Base-by-base conservation (phyloP, 2,888 invertebrate species). In the Elegia similella region DNA sequence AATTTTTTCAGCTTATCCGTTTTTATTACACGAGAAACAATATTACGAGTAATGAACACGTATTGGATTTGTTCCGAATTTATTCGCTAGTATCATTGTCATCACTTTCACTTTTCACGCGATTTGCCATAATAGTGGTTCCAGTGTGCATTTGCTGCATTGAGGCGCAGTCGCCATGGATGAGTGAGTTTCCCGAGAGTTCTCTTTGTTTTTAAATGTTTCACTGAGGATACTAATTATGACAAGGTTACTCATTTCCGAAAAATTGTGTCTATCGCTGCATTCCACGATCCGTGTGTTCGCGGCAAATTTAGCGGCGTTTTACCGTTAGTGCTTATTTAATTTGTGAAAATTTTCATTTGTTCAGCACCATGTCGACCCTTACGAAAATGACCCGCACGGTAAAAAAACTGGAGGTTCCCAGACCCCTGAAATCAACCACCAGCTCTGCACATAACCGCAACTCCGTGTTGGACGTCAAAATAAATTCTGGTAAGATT, bases 361-460 rank as follows among this genome's bases (percentile, higher is more conserved):
- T 73, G 65, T 55, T 52, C 73, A 88, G 87, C 88, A 90, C 86
- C 84, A 92, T 92, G 92, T 90, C 92, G 89, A 92, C 92, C 86
- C 83, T 89, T 81, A 91, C 92, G 89, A 94, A 94, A 92, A 92
- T 93, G 87, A 93, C 93, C 86, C 93, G 95, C 86, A 93, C 94
- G 73, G 93, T 94, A 61, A 95, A 95, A 86, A 95, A 95, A 89
- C 91, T 95, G 72, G 95, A 95, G 87, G 94, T 95, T 77, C 95
- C 95, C 70, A 93, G 95, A 84, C 95, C 95, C 75, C 88, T 95
- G 68, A 95, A 95, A 88, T 88, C 89, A 66, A 92, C 93, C 67
- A 93, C 93, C 68, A 93, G 93, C 76, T 85, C 89, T 65, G 86
- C 91, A 72, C 92, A 89, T 78, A 90, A 87, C 73, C 88, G 91